These are phyloP conservation scores for Oncorhynchus masou DNA, from an alignment of 2,113 vertebrate genomes.

Conservation along the genomic window DNA sequence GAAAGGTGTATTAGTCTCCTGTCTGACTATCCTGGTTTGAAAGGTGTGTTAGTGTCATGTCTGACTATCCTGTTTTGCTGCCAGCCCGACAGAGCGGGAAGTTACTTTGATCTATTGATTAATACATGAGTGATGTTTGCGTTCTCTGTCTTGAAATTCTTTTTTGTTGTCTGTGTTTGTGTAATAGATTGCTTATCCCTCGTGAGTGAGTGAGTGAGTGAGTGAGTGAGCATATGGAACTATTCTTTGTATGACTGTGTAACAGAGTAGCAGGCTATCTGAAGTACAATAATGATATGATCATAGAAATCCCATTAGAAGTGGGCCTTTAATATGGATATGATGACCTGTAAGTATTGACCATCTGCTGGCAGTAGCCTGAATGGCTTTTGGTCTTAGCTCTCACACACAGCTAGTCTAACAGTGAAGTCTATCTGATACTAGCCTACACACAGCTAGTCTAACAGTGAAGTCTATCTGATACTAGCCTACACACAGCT, in stretches of 20 bases:
- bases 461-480: too few relatives aligned
- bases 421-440: neutral
- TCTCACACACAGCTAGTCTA: neutral
- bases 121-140: neutral
- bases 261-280: too few relatives aligned
- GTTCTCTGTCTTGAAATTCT: neutral
- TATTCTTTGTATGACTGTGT: neutral
- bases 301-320: too few relatives aligned
- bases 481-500: too few relatives aligned
- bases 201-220: neutral
- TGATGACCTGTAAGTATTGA: conserved; percentile 2
- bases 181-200: neutral
- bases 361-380: neutral
- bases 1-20: too few relatives aligned
- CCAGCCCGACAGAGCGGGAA: neutral
- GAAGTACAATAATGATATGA: too few relatives aligned
- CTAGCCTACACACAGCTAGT: neutral
- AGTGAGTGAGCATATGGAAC: neutral
- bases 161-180: neutral
- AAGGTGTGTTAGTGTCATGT: too few relatives aligned
- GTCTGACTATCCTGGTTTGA: too few relatives aligned
- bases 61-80: too few relatives aligned
- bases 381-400: neutral
- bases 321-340: too few relatives aligned
- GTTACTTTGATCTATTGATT: neutral